Percentiles rank a stretch among this genome's conserved stretches.
These are phyloP conservation scores for Bilobella aurantiaca DNA, from an alignment of 1,140 invertebrate species.

Conservation along the genomic window DNA sequence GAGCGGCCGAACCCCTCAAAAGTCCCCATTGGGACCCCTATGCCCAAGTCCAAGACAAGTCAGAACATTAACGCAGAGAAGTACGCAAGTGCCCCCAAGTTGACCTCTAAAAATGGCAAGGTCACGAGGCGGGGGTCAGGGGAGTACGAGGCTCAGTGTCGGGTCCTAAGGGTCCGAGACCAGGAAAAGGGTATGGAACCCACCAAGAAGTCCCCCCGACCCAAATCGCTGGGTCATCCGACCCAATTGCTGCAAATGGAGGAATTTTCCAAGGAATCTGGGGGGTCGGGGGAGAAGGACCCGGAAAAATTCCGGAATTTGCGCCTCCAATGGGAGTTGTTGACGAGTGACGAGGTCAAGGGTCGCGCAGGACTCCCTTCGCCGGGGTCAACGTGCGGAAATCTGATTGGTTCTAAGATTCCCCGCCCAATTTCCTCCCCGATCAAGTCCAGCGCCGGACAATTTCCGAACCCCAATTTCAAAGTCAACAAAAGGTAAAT, in stretches of 20 bases:
- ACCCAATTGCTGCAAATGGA: slow-evolving; percentile 3
- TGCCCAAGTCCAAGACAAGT: slow-evolving; percentile 34
- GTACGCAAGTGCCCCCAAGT: neutral
- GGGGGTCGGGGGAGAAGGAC: slow-evolving; percentile 30
- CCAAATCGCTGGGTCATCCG: slow-evolving; percentile 17
- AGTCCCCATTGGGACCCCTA: slow-evolving; percentile 5
- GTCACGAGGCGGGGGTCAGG: slow-evolving; percentile 16
- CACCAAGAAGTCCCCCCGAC: slow-evolving; percentile 14
- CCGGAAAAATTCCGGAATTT: slow-evolving; percentile 58
- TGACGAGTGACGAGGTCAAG: slow-evolving; percentile 39
- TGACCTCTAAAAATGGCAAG: neutral
- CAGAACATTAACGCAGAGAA: slow-evolving; percentile 24
- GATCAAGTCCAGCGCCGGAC: slow-evolving; percentile 30
- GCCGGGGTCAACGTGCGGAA: slow-evolving; percentile 26
- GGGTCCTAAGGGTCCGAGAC: neutral
- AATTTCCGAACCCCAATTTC: no score
- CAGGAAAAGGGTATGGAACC: slow-evolving; percentile 25
- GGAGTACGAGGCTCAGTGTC: neutral
- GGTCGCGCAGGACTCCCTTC: slow-evolving; percentile 41
- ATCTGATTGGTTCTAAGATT: slow-evolving; percentile 54
- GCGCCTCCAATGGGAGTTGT: slow-evolving; percentile 76
- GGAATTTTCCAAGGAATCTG: slow-evolving; percentile 16
- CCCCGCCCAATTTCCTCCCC: slow-evolving; percentile 56
- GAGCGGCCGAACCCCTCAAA: slow-evolving; percentile 23
- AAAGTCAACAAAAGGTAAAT: no score